Percentiles rank a stretch among this genome's conserved stretches.
These are phyloP conservation scores for Paralichthys olivaceus DNA, from an alignment of 2,113 vertebrate genomes.

Conservation along the genomic window DNA sequence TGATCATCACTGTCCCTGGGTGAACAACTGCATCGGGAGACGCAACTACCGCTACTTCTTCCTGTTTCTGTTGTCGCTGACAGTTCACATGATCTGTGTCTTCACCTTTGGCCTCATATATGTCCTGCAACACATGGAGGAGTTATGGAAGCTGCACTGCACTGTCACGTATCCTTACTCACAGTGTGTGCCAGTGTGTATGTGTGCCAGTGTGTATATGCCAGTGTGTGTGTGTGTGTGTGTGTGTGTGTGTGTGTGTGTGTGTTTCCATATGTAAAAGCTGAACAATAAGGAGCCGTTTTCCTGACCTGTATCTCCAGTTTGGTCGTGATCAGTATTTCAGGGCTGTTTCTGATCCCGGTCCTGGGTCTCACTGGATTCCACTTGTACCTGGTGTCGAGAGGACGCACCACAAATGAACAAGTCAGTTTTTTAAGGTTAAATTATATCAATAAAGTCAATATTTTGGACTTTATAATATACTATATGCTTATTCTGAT, in stretches of 20 bases:
- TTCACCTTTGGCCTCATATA: slow-evolving; percentile 93
- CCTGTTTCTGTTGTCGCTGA: slow-evolving; percentile 94
- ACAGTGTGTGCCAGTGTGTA: background rate
- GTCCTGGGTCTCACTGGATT: slow-evolving; percentile 95
- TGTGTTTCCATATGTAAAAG: background rate
- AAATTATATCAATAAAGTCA: background rate
- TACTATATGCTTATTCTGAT: background rate
- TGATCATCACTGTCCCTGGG: slow-evolving; percentile 96
- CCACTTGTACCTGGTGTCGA: slow-evolving; percentile 93
- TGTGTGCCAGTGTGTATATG: background rate
- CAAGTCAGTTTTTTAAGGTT: slow-evolving; percentile 83
- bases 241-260: background rate
- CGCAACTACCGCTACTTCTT: slow-evolving; percentile 99
- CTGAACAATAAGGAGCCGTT: background rate
- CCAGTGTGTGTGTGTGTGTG: background rate
- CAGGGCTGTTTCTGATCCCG: slow-evolving; percentile 94
- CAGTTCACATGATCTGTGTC: slow-evolving; percentile 91
- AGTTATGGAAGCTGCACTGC: slow-evolving; percentile 89
- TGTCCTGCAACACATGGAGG: slow-evolving; percentile 90
- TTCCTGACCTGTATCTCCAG: slow-evolving; percentile 86
- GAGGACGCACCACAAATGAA: slow-evolving; percentile 96
- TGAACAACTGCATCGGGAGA: slow-evolving; percentile 90
- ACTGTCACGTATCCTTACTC: slow-evolving; percentile 94
- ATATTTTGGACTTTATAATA: background rate
- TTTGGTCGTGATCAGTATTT: slow-evolving; percentile 93